Base-by-base conservation (phyloP, 1,140 invertebrate genomes). In the Tetramorium alpestre region DNA sequence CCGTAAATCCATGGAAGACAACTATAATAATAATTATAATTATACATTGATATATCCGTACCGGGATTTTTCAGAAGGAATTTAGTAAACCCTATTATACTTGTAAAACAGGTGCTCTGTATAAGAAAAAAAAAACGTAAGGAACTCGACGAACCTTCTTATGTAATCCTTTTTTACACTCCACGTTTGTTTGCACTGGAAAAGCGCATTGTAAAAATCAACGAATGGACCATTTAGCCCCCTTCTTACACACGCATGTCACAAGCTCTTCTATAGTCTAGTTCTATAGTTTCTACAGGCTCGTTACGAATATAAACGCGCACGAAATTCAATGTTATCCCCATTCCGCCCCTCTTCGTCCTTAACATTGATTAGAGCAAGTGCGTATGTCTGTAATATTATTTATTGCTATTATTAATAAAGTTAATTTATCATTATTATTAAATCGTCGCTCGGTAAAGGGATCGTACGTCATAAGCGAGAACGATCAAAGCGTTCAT, bases 201-300 rank as follows among this genome's bases (percentile, higher is more conserved):
- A 44, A 51, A 84, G 41, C 62, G 72, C 49, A 47, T 69, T 33
- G 33, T 44, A 56, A 70, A 58, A 18, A 49, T 72, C 62, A 72
- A 58, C 62, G n/a, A 87, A 41, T 47, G 54, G 76, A 80, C 58
- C 41, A 62, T 56, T 38, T 75, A 80, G 33, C 33, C 7, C 25
- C 49, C 49, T 11, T 73, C 51, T 38, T 41, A 76, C 8, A 87
- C 75, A 75, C 58, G 47, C 78, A 81, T 77, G 41, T 41, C 80
- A 82, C 28, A 78, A 77, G 54, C 73, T 84, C 75, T 84, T 88
- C 76, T 84, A 85, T 89, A 91, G 60, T 73, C 80, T 73, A 73
- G 69, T 75, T 75, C 33, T 80, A 67, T 86, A 91, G 89, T 91
- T 91, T 88, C 88, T 90, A 91, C 78, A 89, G 33, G 85, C 62